Base-by-base conservation (phyloP, 2,113 vertebrate species). In the Oryzias celebensis region DNA sequence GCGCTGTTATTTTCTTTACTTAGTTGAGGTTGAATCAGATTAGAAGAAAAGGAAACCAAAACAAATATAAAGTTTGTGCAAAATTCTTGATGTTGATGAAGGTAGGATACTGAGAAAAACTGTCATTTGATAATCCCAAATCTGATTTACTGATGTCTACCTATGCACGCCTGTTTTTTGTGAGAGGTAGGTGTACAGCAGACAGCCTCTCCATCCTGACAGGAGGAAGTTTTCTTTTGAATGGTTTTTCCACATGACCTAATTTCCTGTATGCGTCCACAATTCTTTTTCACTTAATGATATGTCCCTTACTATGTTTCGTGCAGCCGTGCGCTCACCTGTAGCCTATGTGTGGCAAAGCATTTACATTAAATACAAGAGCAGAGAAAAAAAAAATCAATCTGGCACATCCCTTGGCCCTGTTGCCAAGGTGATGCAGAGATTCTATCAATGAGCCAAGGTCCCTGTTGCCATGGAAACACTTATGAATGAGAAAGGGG, bases 391-490 rank as follows among this genome's bases (percentile, higher is more conserved):
- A 41, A 50, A 61, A 75, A 68, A 90, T 87, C 77, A 87, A 83
- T 85, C 78, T 82, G 65, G 72, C 88, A 87, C 79, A 82, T 82
- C 89, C 83, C 80, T 75, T 79, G 82, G 87, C 75, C 66, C 84
- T 83, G 90, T 88, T 82, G 77, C 84, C 71, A 78, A 74, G 73
- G 88, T 76, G 87, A 91, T 91, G 76, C 85, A 80, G 78, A 87
- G 92, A 93, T 91, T 93, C 84, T 94, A 93, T 96, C 94, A 95
- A 95, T 95, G 94, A 93, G 86, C 87, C 83, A 77, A 89, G 87
- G 90, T 87, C 77, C 84, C 80, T 71, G 91, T 96, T 93, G 80
- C 93, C 90, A 91, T 93, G 93, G 93, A 88, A 94, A 96, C 94
- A 85, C 85, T 91, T 93, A 92, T 95, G 94, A 96, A 96, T 95